Evolutionary conservation across 1,140 invertebrate species (phyloP).

Genomic region (Branchinecta lindahli): DNA sequence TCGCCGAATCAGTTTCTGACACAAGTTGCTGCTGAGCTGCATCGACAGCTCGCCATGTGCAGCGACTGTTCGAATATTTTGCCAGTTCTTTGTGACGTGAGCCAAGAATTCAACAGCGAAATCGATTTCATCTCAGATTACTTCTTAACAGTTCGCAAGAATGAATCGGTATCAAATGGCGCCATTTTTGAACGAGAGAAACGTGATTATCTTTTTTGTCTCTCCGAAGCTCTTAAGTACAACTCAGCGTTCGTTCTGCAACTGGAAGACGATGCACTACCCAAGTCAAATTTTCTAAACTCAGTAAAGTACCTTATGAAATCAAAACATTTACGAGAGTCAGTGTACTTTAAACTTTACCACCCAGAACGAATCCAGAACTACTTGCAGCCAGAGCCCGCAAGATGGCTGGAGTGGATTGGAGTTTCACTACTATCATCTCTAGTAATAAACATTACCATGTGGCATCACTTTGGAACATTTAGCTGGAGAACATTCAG

Average conservation of each 20-base stretch:
- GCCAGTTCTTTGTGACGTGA: background rate
- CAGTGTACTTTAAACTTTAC: constrained; percentile 13
- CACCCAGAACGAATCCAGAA: constrained; percentile 16
- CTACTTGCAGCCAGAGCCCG: constrained; percentile 15
- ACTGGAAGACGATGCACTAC: constrained; percentile 13
- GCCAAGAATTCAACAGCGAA: background rate
- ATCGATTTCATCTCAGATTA: background rate
- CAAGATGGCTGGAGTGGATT: constrained; percentile 11
- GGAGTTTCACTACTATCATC: constrained; percentile 10
- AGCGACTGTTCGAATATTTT: background rate
- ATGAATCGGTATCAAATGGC: background rate
- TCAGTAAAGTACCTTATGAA: constrained; percentile 1
- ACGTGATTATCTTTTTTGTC: constrained; percentile 12
- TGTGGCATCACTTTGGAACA: background rate
- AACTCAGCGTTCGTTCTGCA: background rate
- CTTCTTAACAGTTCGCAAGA: background rate
- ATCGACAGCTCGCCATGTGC: background rate
- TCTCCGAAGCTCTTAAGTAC: constrained; percentile 10
- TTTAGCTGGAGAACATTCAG: background rate
- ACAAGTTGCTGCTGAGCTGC: background rate
- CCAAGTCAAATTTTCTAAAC: background rate
- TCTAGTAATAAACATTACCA: background rate
- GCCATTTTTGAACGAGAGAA: constrained; percentile 12
- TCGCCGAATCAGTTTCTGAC: background rate
- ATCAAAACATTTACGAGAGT: background rate